Conservation (phyloP, 2,113 vertebrate species). For the Etheostoma cragini region DNA sequence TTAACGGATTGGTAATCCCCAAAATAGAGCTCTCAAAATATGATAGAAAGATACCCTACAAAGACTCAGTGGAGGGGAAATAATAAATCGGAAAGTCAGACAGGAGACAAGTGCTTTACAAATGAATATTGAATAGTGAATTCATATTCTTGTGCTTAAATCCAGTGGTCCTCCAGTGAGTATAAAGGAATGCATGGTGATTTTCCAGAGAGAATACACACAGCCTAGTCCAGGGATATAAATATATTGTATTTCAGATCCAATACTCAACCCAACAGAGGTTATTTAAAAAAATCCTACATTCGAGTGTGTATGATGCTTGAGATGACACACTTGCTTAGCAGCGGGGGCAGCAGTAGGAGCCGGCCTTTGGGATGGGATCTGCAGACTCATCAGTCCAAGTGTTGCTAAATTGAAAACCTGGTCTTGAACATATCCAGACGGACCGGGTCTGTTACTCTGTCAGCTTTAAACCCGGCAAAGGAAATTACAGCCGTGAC, state of each 20-base stretch:
- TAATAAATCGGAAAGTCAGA: constrained; percentile 37
- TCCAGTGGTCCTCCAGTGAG: constrained; percentile 13
- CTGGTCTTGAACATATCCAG: constrained; percentile 60
- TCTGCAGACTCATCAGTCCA: constrained; percentile 46
- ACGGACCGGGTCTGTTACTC: constrained; percentile 60
- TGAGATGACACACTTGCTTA: constrained; percentile 60
- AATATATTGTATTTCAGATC: constrained; percentile 55
- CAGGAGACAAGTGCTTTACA: constrained; percentile 9
- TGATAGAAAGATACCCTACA: not conserved
- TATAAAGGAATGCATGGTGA: constrained; percentile 52
- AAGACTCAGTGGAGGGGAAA: not conserved
- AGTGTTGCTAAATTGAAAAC: constrained; percentile 78
- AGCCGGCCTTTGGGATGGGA: constrained; percentile 46
- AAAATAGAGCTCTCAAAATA: too few relatives aligned
- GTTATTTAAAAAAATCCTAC: constrained; percentile 40
- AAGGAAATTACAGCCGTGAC: constrained; percentile 80
- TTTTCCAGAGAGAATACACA: constrained; percentile 60
- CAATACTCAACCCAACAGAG: constrained; percentile 37
- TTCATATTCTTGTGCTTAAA: constrained; percentile 42
- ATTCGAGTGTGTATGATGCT: constrained; percentile 27
- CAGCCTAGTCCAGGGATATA: constrained; percentile 38
- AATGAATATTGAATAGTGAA: constrained; percentile 47
- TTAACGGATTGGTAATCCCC: not conserved
- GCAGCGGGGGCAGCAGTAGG: constrained; percentile 42
- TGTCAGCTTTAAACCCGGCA: constrained; percentile 78